A percentile compares a stretch with the other conserved stretches of the same genome.
Conservation (phyloP, 2,888 invertebrate species). For the Rhimphoctona megacephalus region DNA sequence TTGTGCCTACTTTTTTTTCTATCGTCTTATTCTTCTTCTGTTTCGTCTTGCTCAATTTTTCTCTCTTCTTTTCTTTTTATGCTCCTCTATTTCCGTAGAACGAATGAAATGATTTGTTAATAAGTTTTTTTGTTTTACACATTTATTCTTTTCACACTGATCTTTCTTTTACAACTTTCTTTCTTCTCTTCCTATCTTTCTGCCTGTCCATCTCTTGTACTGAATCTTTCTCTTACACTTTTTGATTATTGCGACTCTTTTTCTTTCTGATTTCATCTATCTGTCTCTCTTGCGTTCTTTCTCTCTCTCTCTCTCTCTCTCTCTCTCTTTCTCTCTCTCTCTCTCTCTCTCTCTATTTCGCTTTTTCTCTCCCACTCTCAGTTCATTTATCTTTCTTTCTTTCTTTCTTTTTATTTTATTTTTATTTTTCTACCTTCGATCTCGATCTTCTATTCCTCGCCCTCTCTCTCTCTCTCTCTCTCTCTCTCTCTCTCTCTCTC, state of each 20-base stretch:
- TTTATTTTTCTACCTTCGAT: conserved; percentile 2
- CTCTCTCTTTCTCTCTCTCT: background rate
- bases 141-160: background rate
- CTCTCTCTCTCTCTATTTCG: background rate
- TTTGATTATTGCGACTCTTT: background rate
- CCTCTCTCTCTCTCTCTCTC: background rate
- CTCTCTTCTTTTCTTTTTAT: background rate
- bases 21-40: conserved; percentile 59
- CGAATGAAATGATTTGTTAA: background rate
- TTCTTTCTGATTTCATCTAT: background rate
- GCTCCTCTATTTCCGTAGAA: background rate
- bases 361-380: background rate
- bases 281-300: conserved; percentile 54
- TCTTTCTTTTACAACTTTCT: background rate
- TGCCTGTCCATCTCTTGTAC: background rate
- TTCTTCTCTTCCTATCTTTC: background rate
- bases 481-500: conserved; percentile 27
- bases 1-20: background rate
- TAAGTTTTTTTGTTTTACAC: background rate
- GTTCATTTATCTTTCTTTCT: background rate
- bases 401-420: background rate
- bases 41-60: background rate
- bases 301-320: conserved; percentile 12
- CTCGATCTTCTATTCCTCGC: background rate
- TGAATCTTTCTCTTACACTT: background rate